phyloP scores from a whole-genome alignment of 1,140 invertebrate species.

The Drosophila sulfurigaster region DNA sequence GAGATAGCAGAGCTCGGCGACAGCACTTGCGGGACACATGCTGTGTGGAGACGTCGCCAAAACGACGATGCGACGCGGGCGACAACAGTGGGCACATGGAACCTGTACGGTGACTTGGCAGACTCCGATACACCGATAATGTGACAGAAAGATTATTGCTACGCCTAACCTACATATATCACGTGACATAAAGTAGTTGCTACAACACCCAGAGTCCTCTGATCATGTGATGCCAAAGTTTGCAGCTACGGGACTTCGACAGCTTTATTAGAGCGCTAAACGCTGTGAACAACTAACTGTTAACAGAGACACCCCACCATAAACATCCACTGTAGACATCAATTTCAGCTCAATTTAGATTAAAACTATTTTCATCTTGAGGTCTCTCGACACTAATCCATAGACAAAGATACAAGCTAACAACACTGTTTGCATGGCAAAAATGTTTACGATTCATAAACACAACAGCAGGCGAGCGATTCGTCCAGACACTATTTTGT shows the following conservation, averaged over 20 bases:
- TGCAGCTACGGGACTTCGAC: background rate
- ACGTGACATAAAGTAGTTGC: background rate
- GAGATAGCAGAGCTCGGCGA: slow-evolving; percentile 42
- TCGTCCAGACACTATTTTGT: background rate
- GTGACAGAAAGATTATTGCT: too few relatives aligned
- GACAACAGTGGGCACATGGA: slow-evolving; percentile 1
- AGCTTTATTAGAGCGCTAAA: background rate
- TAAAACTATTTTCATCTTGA: slow-evolving; percentile 1
- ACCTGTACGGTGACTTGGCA: too few relatives aligned
- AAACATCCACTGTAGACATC: background rate
- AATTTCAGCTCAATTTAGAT: background rate
- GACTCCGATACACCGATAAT: too few relatives aligned
- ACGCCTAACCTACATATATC: too few relatives aligned
- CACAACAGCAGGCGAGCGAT: slow-evolving; percentile 1
- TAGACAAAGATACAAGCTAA: background rate
- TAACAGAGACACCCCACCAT: background rate
- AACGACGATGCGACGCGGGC: background rate
- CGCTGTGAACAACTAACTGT: background rate
- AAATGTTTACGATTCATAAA: slow-evolving; percentile 63
- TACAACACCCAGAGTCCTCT: background rate
- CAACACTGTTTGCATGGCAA: slow-evolving; percentile 54
- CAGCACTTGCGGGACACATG: slow-evolving; percentile 27
- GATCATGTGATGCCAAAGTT: background rate
- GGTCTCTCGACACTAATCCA: background rate
- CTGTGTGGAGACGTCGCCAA: slow-evolving; percentile 7